Conservation (phyloP, 2,888 invertebrate genomes). For the Amiota minor region DNA sequence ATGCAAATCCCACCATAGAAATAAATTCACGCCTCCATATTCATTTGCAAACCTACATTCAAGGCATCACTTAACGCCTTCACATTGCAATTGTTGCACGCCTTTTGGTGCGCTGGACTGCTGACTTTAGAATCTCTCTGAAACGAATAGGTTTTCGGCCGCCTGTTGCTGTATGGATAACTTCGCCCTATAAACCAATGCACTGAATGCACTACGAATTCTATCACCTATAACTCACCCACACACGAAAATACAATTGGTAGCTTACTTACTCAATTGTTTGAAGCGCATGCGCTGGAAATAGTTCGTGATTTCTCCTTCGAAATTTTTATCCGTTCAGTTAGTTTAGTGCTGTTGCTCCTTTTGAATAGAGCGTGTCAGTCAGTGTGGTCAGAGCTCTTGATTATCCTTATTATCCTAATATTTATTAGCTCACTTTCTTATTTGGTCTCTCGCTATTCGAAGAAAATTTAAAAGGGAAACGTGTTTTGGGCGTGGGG, state of each 20-base stretch:
- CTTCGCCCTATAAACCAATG: constrained; percentile 9
- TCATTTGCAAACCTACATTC: too few relatives aligned
- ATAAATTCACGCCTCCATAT: too few relatives aligned
- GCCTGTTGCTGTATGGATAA: constrained; percentile 38
- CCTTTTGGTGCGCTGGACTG: constrained; percentile 3
- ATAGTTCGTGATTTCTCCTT: constrained; percentile 4
- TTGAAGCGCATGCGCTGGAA: constrained; percentile 60
- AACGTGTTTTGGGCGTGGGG: constrained; percentile 26
- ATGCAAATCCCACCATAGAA: too few relatives aligned
- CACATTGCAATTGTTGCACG: constrained; percentile 18
- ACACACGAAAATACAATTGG: background rate
- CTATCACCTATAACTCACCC: background rate
- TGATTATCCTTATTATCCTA: constrained; percentile 34
- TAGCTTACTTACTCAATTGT: background rate
- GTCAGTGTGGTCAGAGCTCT: background rate
- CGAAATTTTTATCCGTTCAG: constrained; percentile 21
- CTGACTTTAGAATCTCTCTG: constrained; percentile 6
- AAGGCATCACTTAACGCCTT: background rate
- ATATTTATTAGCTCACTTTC: constrained; percentile 40
- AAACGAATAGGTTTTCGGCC: constrained; percentile 39
- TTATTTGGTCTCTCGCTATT: background rate
- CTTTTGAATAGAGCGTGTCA: background rate
- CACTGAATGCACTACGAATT: constrained; percentile 4
- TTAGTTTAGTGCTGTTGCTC: constrained; percentile 18
- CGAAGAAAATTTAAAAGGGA: background rate